Conservation (phyloP, 2,113 vertebrate genomes). For the Cololabis saira region DNA sequence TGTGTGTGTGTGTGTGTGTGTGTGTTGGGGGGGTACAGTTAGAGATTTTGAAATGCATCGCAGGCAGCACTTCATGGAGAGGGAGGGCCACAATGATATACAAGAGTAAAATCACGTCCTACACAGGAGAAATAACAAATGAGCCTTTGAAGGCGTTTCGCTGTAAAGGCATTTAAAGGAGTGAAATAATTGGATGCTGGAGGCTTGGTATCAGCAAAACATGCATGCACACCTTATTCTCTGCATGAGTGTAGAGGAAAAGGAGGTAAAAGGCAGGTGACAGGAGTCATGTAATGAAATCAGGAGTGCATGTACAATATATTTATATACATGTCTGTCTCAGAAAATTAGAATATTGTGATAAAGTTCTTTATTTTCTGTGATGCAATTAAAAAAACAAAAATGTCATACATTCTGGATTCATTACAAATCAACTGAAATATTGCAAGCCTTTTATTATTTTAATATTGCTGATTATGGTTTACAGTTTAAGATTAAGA, state of each 20-base stretch:
- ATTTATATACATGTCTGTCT: no score
- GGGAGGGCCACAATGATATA: slow-evolving; percentile 39
- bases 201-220: slow-evolving; percentile 60
- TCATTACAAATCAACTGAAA: no score
- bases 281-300: slow-evolving; percentile 17
- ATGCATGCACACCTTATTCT: slow-evolving; percentile 48
- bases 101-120: slow-evolving; percentile 56
- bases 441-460: no score
- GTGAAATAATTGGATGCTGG: slow-evolving; percentile 69
- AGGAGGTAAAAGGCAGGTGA: slow-evolving; percentile 39
- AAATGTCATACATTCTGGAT: no score
- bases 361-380: no score
- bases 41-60: slow-evolving; percentile 52
- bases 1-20: no score
- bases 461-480: no score
- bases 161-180: slow-evolving; percentile 61
- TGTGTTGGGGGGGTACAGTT: slow-evolving; percentile 37
- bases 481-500: no score
- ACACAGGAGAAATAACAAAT: slow-evolving; percentile 37
- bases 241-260: slow-evolving; percentile 19
- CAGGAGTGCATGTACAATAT: no score
- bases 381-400: no score
- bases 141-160: slow-evolving; percentile 58
- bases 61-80: slow-evolving; percentile 21
- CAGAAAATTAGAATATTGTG: no score